Base-by-base conservation (phyloP, 1,140 invertebrate genomes). In the Lepidotrigona ventralis region DNA sequence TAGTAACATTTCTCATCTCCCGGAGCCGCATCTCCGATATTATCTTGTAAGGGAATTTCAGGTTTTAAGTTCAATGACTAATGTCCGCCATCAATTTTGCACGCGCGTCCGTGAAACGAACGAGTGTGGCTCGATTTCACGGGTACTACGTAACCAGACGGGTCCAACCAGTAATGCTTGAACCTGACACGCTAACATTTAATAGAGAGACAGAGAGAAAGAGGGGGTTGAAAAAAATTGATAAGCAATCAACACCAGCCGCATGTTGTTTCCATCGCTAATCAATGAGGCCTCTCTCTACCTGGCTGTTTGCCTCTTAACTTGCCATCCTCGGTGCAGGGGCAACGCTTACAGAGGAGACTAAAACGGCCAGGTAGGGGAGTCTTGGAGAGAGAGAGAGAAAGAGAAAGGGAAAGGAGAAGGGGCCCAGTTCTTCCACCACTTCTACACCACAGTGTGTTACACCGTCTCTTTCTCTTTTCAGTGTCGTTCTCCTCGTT, bases 221-320 rank as follows among this genome's bases (percentile, higher is more conserved):
- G 39, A 53, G 56, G 46, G 53, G 63, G 53, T 21, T 54, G 51
- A 68, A 75, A 78, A 39, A 79, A 75, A 29, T 71, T 19, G 69
- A 76, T 46, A 39, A 76, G 33, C 58, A 78, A 83, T 71, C 69
- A 33, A 79, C 53, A 53, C 54, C 26, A 6, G 68, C n/a, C 23
- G 23, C 70, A 6, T 56, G 84, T 73, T 15, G 73, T 66, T 64
- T 69, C 77, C 70, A 84, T 79, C 78, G 79, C 81, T 83, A 77
- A 83, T 83, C 81, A 83, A 83, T 78, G 74, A 54, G 64, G 54
- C 68, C n/a, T 60, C 79, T 81, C 53, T 63, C 81, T 82, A 26
- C 60, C 81, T 83, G 78, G 74, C 81, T 82, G 74, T 26, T 66
- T 69, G 81, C 46, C 26, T 77, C 63, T 82, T 82, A 82, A 82